Evolutionary conservation across 92 coral and sea anemone species (phyloP).

Genomic region (Pocillopora meandrina): DNA sequence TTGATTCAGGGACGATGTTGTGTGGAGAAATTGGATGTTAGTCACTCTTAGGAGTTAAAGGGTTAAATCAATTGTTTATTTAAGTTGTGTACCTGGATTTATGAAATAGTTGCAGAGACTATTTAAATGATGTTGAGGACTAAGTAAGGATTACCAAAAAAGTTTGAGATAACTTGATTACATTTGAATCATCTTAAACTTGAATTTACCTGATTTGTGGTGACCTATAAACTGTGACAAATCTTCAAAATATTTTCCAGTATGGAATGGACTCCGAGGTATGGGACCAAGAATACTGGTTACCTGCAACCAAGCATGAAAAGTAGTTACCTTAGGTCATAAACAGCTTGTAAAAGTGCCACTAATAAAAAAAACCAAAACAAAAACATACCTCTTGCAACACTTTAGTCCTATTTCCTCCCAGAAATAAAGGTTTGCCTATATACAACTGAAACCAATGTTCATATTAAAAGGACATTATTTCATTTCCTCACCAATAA

Average conservation of each 20-base stretch:
- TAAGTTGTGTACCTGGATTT: no score
- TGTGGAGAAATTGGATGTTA: no score
- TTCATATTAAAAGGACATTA: no score
- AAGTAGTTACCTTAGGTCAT: no score
- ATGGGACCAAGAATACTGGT: slow-evolving; percentile 81
- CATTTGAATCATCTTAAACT: background rate
- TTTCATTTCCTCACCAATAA: background rate
- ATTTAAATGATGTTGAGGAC: no score
- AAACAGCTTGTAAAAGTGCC: no score
- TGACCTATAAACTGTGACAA: slow-evolving; percentile 65
- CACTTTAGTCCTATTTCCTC: slow-evolving; percentile 62
- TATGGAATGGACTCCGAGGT: slow-evolving; percentile 78
- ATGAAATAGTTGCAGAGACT: no score
- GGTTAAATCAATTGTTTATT: no score
- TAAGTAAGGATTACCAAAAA: no score
- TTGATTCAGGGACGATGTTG: no score
- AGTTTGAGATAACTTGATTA: background rate
- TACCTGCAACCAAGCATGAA: slow-evolving; percentile 51
- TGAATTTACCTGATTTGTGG: slow-evolving; percentile 44
- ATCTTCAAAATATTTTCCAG: slow-evolving; percentile 79
- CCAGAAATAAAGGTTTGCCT: slow-evolving; percentile 84
- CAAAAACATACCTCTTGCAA: slow-evolving; percentile 69
- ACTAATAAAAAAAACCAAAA: no score
- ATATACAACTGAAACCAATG: slow-evolving; percentile 63
- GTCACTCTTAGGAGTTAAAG: no score